Percentiles rank a stretch among this genome's conserved stretches.
Conservation (phyloP, 2,797 vertebrate species). For the Gallirallus australis region DNA sequence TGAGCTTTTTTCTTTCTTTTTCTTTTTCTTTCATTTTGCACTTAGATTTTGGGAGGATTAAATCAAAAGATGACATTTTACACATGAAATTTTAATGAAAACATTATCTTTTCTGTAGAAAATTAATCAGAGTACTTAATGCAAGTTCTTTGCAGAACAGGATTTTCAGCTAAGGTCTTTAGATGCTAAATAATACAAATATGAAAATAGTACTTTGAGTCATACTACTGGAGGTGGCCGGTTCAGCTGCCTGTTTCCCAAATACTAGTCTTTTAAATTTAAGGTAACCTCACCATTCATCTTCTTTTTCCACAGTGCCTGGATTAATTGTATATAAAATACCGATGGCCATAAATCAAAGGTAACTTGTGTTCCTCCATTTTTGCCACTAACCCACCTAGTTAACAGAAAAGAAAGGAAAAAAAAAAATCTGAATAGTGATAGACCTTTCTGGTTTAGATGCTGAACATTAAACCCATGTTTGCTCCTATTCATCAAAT, state of each 20-base stretch:
- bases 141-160: constrained; percentile 1
- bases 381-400: neutral
- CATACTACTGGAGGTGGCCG: neutral
- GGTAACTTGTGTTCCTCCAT: neutral
- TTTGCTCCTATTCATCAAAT: neutral
- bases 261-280: constrained; percentile 49
- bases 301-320: neutral
- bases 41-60: neutral
- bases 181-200: constrained; percentile 49
- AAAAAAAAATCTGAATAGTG: neutral
- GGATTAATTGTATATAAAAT: neutral
- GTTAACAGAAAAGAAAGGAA: neutral
- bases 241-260: constrained; percentile 49
- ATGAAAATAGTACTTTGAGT: constrained; percentile 48
- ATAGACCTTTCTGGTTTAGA: neutral
- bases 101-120: neutral
- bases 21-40: neutral
- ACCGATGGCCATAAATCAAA: neutral
- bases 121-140: neutral
- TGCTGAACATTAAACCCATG: neutral
- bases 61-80: constrained; percentile 12
- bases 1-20: accelerated
- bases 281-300: constrained; percentile 18
- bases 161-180: constrained; percentile 13
- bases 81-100: neutral